phyloP scores from a whole-genome alignment of 2,797 vertebrate species.

The Acanthiza pusilla region DNA sequence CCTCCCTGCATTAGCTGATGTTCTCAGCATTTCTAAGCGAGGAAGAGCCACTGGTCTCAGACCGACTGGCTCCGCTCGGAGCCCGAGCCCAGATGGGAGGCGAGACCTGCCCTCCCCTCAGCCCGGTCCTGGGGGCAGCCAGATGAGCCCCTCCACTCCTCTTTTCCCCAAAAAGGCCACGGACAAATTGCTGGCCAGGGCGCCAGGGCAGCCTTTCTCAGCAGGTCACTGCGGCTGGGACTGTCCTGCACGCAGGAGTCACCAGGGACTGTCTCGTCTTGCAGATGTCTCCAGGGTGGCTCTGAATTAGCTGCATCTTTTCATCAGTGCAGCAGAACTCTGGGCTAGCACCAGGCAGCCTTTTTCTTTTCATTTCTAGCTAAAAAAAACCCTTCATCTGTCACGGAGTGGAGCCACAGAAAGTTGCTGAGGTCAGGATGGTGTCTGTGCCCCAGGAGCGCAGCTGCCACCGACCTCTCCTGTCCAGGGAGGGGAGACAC shows the following conservation, averaged over 20 bases:
- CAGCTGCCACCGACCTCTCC: not conserved
- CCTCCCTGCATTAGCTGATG: constrained; percentile 85
- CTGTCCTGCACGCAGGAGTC: not conserved
- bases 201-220: not conserved
- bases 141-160: constrained; percentile 36
- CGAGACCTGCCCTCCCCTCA: constrained; percentile 81
- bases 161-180: constrained; percentile 12
- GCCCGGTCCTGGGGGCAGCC: constrained; percentile 81
- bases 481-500: not conserved
- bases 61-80: constrained; percentile 83
- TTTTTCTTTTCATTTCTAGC: not conserved
- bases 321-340: not conserved
- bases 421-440: accelerated
- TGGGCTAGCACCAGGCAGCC: not conserved
- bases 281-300: not conserved
- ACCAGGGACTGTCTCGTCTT: not conserved
- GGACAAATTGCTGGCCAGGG: constrained; percentile 6
- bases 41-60: constrained; percentile 83
- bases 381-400: not conserved
- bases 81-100: constrained; percentile 83
- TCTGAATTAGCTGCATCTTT: not conserved
- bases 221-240: not conserved
- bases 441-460: not conserved
- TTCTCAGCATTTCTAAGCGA: constrained; percentile 85
- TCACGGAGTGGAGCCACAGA: not conserved